Percentiles rank a stretch among this genome's conserved stretches.
These are phyloP conservation scores for Chanos chanos DNA, from an alignment of 2,797 vertebrate genomes.

Conservation along the genomic window DNA sequence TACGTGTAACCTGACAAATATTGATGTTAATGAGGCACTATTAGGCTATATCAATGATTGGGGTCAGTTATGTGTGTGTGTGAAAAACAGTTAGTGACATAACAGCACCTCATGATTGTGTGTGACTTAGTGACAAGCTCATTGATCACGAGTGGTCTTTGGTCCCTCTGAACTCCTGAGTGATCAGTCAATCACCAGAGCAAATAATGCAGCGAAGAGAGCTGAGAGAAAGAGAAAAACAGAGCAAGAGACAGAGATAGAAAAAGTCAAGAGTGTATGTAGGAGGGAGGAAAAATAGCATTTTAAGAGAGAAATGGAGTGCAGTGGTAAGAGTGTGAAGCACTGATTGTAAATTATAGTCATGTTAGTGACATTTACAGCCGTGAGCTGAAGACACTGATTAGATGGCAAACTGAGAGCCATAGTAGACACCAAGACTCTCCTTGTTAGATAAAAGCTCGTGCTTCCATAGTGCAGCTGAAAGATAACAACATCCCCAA, in stretches of 20 bases:
- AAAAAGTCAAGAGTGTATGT: too few species aligned
- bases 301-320: neutral
- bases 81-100: too few species aligned
- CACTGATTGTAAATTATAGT: neutral
- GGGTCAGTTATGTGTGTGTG: constrained; percentile 8
- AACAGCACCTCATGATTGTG: too few species aligned
- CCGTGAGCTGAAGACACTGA: neutral
- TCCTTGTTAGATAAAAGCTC: too few species aligned
- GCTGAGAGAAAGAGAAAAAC: neutral
- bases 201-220: neutral
- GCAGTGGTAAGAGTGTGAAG: neutral
- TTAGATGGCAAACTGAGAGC: too few species aligned
- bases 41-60: too few species aligned
- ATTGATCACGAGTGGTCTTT: constrained; percentile 31
- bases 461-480: too few species aligned
- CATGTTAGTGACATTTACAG: neutral
- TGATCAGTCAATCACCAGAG: constrained; percentile 13
- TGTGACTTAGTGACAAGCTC: constrained; percentile 2
- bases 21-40: too few species aligned
- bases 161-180: constrained; percentile 29
- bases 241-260: neutral
- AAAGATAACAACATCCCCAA: too few species aligned
- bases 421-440: too few species aligned
- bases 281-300: neutral
- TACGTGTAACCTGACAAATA: too few species aligned